phyloP scores from a whole-genome alignment of 2,888 invertebrate genomes.

The Mythimna impura region DNA sequence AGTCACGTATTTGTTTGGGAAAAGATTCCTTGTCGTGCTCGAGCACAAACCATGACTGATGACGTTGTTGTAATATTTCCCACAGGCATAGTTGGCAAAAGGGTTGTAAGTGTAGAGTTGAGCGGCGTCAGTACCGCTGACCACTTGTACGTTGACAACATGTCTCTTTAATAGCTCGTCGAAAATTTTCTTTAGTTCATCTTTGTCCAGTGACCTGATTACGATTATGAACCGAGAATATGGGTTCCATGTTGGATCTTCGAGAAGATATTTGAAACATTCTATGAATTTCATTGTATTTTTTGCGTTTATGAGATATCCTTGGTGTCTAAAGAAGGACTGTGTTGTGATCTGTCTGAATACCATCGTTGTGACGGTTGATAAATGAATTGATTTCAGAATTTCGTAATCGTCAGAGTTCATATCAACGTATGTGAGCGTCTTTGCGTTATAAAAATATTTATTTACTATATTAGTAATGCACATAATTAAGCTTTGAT shows the following conservation, averaged over 20 bases:
- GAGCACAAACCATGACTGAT: background rate
- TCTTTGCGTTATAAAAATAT: conserved; percentile 54
- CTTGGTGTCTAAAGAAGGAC: conserved; percentile 40
- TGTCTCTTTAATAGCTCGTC: background rate
- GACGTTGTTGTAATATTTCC: background rate
- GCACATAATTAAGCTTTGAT: conserved; percentile 39
- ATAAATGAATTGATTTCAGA: conserved; percentile 56
- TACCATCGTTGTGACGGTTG: conserved; percentile 17
- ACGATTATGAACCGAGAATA: conserved; percentile 47
- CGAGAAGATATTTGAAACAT: background rate
- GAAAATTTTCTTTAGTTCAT: background rate
- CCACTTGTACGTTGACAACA: background rate
- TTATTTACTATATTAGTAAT: conserved; percentile 47
- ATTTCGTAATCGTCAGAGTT: conserved; percentile 40
- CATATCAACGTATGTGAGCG: conserved; percentile 53
- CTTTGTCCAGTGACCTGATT: background rate
- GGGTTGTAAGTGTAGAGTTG: background rate
- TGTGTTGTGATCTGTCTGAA: conserved; percentile 13
- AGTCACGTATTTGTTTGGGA: conserved; percentile 68
- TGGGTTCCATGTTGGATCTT: conserved; percentile 71
- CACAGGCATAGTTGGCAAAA: background rate
- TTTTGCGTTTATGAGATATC: conserved; percentile 68
- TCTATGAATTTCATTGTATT: conserved; percentile 58
- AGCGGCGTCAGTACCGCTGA: background rate
- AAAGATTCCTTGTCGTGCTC: conserved; percentile 54